Evolutionary conservation across 1,140 invertebrate genomes (phyloP).

Genomic region (Brachionus angularis): DNA sequence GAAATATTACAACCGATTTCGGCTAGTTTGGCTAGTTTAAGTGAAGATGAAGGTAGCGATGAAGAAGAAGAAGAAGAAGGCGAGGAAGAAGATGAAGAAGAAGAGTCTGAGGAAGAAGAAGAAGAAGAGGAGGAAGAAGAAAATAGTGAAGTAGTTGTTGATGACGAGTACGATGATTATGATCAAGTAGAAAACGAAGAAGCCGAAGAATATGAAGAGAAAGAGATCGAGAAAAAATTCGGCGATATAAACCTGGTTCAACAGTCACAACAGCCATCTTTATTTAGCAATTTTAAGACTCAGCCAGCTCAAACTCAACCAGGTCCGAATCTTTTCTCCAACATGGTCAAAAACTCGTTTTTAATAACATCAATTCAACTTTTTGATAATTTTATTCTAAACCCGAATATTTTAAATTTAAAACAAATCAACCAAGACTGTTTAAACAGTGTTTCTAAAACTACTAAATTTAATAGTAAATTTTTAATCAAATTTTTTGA

Average conservation of each 20-base stretch:
- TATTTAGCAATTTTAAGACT: too few relatives aligned
- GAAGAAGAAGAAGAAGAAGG: slow-evolving; percentile 42
- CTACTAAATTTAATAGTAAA: neutral
- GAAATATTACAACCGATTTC: neutral
- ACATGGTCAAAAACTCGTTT: neutral
- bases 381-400: slow-evolving; percentile 20
- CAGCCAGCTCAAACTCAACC: neutral
- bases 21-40: neutral
- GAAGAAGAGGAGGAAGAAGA: slow-evolving; percentile 37
- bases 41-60: slow-evolving; percentile 36
- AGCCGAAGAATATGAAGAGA: slow-evolving; percentile 17
- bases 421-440: neutral
- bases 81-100: slow-evolving; percentile 16
- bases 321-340: neutral
- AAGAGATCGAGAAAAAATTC: slow-evolving; percentile 43
- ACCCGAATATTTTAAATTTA: neutral
- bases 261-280: neutral
- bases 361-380: neutral
- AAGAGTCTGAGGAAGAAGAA: neutral
- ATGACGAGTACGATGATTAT: slow-evolving; percentile 31
- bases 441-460: neutral
- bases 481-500: neutral
- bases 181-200: slow-evolving; percentile 39
- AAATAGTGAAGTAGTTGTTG: neutral
- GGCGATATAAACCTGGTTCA: neutral